Evolutionary conservation across 2,113 vertebrate genomes (phyloP), one percentile per base, ranked within the genome.

Genomic region (Ciconia maguari): DNA sequence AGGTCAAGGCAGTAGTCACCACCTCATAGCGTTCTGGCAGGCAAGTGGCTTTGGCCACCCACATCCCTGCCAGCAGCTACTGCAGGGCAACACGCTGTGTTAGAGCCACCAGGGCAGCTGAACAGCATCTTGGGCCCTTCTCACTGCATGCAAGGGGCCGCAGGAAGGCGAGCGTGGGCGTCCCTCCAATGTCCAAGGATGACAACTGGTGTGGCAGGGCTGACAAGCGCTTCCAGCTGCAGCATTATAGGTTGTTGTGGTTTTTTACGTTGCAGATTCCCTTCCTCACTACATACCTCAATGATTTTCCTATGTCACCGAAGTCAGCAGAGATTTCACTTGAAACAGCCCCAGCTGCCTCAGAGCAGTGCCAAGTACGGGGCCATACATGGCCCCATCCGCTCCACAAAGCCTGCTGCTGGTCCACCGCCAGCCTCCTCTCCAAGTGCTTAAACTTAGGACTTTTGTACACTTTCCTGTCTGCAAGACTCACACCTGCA

Each of bases 61-160:
- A 4, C 11, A 61, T 6, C 32, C 17, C 79, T 36, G 22, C 60
- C 46, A 66, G 46, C 10, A 30, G 36, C 41, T 66, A 42, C 46
- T 7, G 4, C 34, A 13, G 75, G 49, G 16, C 34, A 70, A 70
- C 41, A 17, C 1, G 1, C 10, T 1, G 6, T 3, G 19, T 19
- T 17, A 58, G 18, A 61, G 49, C 6, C 29, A 74, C 22, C 55
- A 32, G 26, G 16, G 49, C 20, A 54, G 46, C 42, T 11, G 10
- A 72, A 38, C 3, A 4, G 34, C 83, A 61, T 6, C 49, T 32
- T 15, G 10, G 6, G 24, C 16, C 24, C 52, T 51, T 14, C 32
- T 15, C 22, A 5, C 6, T 55, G 42, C 77, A 64, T 0, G 1
- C 0, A 0, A 74, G 64, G 19, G 27, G 58, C 64, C 2, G 7